Evolutionary conservation across 2,888 invertebrate species (phyloP).

Genomic region (Isoperla grammatica): DNA sequence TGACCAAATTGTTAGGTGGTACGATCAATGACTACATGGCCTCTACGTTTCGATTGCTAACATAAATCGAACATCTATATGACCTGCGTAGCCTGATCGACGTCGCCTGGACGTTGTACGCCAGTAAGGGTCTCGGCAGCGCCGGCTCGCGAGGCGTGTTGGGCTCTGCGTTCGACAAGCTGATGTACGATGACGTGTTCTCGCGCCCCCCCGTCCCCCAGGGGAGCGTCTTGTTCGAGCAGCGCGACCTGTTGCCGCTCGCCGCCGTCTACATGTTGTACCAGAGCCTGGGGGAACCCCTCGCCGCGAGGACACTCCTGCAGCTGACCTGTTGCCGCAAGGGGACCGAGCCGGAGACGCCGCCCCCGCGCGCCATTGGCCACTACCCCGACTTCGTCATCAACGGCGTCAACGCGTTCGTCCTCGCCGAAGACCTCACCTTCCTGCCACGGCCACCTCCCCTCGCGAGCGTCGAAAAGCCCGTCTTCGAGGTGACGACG

Average conservation of each 20-base stretch:
- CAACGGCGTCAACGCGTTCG: slow-evolving; percentile 4
- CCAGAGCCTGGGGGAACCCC: neutral
- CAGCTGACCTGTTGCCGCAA: neutral
- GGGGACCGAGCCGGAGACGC: neutral
- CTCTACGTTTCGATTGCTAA: too few species aligned
- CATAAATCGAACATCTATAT: too few species aligned
- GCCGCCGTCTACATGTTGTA: slow-evolving; percentile 6
- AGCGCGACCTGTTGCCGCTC: slow-evolving; percentile 12
- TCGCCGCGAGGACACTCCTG: slow-evolving; percentile 11
- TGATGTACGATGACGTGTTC: slow-evolving; percentile 48
- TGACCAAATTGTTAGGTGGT: too few species aligned
- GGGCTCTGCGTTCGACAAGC: slow-evolving; percentile 49
- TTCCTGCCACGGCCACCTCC: slow-evolving; percentile 1
- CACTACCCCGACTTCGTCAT: neutral
- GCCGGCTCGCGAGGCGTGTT: slow-evolving; percentile 47
- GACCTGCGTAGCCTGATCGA: slow-evolving; percentile 50
- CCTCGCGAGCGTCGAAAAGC: neutral
- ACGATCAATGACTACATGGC: too few species aligned
- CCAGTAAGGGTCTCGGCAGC: slow-evolving; percentile 41
- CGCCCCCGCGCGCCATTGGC: neutral
- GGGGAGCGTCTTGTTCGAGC: slow-evolving; percentile 1
- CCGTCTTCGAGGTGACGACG: neutral
- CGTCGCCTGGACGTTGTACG: slow-evolving; percentile 48
- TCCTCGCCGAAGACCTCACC: slow-evolving; percentile 4
- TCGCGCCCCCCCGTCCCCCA: slow-evolving; percentile 40